Evolutionary conservation across 2,797 vertebrate genomes (phyloP), one percentile per base, ranked within the genome.

Genomic region (Octomys mimax): DNA sequence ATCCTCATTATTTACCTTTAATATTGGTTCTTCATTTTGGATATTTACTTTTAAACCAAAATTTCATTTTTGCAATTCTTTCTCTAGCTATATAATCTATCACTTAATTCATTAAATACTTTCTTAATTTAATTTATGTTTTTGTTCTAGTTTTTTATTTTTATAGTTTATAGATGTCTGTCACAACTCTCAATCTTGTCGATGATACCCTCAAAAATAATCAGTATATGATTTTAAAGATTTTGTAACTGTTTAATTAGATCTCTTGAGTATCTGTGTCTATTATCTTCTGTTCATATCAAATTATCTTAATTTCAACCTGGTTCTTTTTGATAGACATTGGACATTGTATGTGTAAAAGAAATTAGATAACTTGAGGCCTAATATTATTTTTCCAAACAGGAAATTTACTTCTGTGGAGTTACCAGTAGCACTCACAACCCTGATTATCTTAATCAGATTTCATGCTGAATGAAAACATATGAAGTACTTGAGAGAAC

Each of bases 41-140:
- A 59, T 54, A 73, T 66, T 64, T 94, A 88, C 49, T 91, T 83
- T 80, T 49, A 36, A 78, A 78, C 1, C 3, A 83, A 7, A 85
- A 92, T 80, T 92, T 92, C 46, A 49, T 85, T 85, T 91, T 61
- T 33, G 8, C 95, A 71, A 71, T 88, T 64, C 42, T 87, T 81
- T 87, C 64, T 77, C 62, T 36, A 89, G n/a, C 24, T 85, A 10
- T 79, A 26, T 52, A 54, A 46, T n/a, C 54, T 68, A 24, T 24
- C 31, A 75, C 21, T 92, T 61, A 84, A 49, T 28, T 9, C 26
- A 85, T 86, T 88, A 85, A 81, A 57, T 75, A 5, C n/a, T 54
- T 57, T 90, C 31, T 90, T 91, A 83, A 89, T 70, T 77, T 89
- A 46, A 42, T 1, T 78, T 82, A 42, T 54, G 36, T 87, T 94